Conservation (phyloP, 2,113 vertebrate genomes). For the Colossoma macropomum region DNA sequence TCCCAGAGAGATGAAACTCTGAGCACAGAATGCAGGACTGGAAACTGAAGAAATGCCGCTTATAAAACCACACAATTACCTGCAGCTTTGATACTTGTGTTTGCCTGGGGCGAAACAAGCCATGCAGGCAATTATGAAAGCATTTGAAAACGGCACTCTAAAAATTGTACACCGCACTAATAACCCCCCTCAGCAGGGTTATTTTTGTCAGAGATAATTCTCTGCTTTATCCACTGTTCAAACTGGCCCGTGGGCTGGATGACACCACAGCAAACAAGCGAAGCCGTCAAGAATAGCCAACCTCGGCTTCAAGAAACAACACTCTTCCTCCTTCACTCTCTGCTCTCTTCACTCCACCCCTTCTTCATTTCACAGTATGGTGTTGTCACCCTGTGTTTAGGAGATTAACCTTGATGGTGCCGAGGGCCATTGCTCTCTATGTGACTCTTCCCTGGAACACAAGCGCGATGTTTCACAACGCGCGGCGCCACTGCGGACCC, state of each 20-base stretch:
- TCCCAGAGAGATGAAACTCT: background rate
- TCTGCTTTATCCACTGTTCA: background rate
- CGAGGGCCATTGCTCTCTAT: slow-evolving; percentile 60
- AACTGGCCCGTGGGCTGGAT: slow-evolving; percentile 33
- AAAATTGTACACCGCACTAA: background rate
- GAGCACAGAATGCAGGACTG: background rate
- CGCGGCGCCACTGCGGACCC: slow-evolving; percentile 74
- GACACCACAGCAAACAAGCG: slow-evolving; percentile 36
- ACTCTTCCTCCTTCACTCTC: background rate
- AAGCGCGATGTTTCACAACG: slow-evolving; percentile 72
- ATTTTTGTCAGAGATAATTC: slow-evolving; percentile 26
- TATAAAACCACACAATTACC: slow-evolving; percentile 15
- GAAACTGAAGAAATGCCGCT: background rate
- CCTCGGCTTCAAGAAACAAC: slow-evolving; percentile 30
- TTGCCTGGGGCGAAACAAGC: slow-evolving; percentile 39
- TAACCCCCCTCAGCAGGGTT: slow-evolving; percentile 6
- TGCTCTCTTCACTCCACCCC: background rate
- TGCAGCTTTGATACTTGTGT: background rate
- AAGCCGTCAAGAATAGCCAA: slow-evolving; percentile 29
- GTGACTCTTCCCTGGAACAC: slow-evolving; percentile 56
- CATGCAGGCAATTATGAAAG: slow-evolving; percentile 25
- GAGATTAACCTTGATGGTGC: slow-evolving; percentile 75
- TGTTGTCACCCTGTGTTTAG: slow-evolving; percentile 72
- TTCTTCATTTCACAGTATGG: slow-evolving; percentile 57
- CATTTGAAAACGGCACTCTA: slow-evolving; percentile 7